Evolutionary conservation across 2,797 vertebrate species (phyloP).

Genomic region (Clarias laeviceps): DNA sequence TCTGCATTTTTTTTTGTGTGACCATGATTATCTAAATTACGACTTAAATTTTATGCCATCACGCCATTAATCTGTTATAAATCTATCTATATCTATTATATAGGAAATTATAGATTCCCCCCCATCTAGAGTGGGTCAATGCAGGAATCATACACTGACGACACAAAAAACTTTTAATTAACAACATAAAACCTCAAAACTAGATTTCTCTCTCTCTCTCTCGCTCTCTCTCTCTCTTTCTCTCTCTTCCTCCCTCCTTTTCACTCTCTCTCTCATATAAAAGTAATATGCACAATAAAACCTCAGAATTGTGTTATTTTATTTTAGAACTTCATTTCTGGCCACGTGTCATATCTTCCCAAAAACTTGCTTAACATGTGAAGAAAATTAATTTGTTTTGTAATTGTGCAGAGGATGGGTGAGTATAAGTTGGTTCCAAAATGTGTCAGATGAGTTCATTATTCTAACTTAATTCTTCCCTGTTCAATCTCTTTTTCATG

Average conservation of each 20-base stretch:
- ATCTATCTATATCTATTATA: neutral
- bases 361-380: neutral
- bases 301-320: neutral
- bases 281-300: neutral
- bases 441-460: constrained; percentile 46
- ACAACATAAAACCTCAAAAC: neutral
- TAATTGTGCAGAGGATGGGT: constrained; percentile 54
- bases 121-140: neutral
- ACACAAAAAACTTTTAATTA: neutral
- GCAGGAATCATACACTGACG: neutral
- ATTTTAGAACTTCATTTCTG: neutral
- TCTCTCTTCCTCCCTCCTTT: neutral
- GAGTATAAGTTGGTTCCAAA: constrained; percentile 64
- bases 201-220: neutral
- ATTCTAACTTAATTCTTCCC: constrained; percentile 64
- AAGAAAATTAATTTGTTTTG: neutral
- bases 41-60: neutral
- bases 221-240: constrained; percentile 5
- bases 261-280: neutral
- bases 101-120: neutral
- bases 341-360: neutral
- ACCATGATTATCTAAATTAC: neutral
- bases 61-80: neutral
- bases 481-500: constrained; percentile 68
- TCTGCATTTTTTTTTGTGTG: neutral